phyloP scores from a whole-genome alignment of 1,140 invertebrate genomes.

The Armadillidium nasatum region DNA sequence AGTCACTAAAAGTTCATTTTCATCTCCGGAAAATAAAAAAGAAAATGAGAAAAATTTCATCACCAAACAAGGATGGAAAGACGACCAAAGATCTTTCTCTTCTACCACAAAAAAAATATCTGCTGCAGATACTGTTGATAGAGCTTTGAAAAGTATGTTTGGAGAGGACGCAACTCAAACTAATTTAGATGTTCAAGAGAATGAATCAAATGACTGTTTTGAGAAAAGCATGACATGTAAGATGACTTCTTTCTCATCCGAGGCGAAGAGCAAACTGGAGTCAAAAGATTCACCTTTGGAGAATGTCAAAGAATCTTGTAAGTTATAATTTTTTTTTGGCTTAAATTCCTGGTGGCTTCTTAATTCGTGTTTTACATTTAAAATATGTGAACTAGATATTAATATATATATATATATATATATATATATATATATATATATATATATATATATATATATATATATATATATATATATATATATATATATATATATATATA shows the following conservation, averaged over 20 bases:
- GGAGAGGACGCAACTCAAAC: not conserved
- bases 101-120: not conserved
- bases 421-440: no score
- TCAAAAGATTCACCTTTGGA: not conserved
- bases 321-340: no score
- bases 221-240: not conserved
- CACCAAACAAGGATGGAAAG: slow-evolving; percentile 33
- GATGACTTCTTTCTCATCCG: not conserved
- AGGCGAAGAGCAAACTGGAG: not conserved
- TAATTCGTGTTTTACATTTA: no score
- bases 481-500: no score
- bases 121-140: not conserved
- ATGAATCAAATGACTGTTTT: not conserved
- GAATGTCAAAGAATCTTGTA: no score
- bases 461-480: no score
- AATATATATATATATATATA: no score
- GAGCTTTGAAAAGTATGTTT: not conserved
- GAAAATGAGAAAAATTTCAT: slow-evolving; percentile 27
- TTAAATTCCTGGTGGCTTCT: no score
- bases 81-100: slow-evolving; percentile 29
- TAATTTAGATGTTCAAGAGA: not conserved
- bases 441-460: no score
- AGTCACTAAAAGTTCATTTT: slow-evolving; percentile 22
- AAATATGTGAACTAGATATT: no score
- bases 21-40: slow-evolving; percentile 28